A percentile compares a stretch with the other conserved stretches of the same genome.
Evolutionary conservation across 53 echinoderm and acorn worm genomes (phyloP).

Genomic region (Echinometra lucunter): DNA sequence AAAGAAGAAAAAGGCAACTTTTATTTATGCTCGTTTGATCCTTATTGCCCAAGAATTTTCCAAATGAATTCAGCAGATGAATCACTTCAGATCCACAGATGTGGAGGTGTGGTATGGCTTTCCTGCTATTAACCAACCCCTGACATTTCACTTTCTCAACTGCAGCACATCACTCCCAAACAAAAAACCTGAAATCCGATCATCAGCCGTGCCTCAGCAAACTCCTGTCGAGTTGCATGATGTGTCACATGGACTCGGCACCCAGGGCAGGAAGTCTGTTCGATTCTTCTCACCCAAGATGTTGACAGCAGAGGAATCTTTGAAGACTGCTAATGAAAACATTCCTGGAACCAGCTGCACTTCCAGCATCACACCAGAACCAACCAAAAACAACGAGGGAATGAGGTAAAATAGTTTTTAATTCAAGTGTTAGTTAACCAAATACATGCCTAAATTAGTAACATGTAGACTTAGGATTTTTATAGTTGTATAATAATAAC

Average conservation of each 20-base stretch:
- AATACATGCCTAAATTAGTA: background rate
- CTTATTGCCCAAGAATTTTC: background rate
- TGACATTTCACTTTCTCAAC: background rate
- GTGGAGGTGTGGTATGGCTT: background rate
- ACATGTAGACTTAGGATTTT: too few species aligned
- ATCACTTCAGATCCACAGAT: background rate
- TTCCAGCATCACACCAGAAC: constrained; percentile 23
- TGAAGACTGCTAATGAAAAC: background rate
- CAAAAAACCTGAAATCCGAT: background rate
- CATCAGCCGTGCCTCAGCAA: background rate
- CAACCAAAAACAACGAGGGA: background rate
- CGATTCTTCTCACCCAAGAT: constrained; percentile 55
- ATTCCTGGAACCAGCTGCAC: background rate
- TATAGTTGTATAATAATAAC: too few species aligned
- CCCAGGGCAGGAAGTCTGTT: constrained; percentile 34
- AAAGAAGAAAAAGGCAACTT: too few species aligned
- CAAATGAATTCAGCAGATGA: background rate
- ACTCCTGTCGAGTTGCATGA: background rate
- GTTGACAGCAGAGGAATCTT: background rate
- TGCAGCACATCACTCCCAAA: background rate
- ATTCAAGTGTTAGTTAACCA: background rate
- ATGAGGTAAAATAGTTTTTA: constrained; percentile 20
- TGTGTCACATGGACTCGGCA: background rate
- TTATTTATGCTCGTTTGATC: background rate
- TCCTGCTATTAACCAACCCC: background rate